Base-by-base conservation (phyloP, 2,888 invertebrate genomes). In the Drosophila barbarae region DNA sequence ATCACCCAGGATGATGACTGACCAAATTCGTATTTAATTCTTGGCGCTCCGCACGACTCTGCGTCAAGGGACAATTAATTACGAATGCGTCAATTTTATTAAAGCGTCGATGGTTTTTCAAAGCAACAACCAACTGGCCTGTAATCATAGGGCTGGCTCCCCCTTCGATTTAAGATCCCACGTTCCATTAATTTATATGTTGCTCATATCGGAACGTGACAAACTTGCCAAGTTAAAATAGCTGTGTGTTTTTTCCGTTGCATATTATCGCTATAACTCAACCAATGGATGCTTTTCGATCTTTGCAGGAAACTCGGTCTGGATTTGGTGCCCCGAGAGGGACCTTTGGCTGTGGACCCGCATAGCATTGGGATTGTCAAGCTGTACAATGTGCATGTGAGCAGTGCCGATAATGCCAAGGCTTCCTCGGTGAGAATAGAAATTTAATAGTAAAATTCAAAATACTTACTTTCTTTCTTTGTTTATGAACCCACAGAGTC, bases 261-360 rank as follows among this genome's bases (percentile, higher is more conserved):
- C 41, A 54, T 58, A 38, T 55, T 32, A 34, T 32, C 35, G 44
- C 52, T 42, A 73, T 46, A 42, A 67, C 57, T 71, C 60, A 67
- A 18, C 35, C 32, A 28, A 7, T 34, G 53, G 23, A 58, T 54
- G 15, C 54, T 34, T 55, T 63, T 49, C 41, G 38, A 56, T 67
- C 59, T 53, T 88, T 92, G 39, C 91, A 98, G 98, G 88, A 96
- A 97, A 91, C 92, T 98, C 52, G 96, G 95, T 0, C 90, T 98
- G 86, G 98, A 98, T 90, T 90, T 98, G 86, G 98, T 98, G 26
- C 98, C 98, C 0, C 92, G 98, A 28, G 93, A 95, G 72, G 96
- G 96, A 34, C 94, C 96, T 28, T 93, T 96, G 86, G 96, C 96
- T 88, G 96, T 98, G 36, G 96, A 97, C 87, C 95, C 96, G 32